Evolutionary conservation across 1,140 invertebrate genomes (phyloP).

Genomic region (Lepidotrigona ventralis): DNA sequence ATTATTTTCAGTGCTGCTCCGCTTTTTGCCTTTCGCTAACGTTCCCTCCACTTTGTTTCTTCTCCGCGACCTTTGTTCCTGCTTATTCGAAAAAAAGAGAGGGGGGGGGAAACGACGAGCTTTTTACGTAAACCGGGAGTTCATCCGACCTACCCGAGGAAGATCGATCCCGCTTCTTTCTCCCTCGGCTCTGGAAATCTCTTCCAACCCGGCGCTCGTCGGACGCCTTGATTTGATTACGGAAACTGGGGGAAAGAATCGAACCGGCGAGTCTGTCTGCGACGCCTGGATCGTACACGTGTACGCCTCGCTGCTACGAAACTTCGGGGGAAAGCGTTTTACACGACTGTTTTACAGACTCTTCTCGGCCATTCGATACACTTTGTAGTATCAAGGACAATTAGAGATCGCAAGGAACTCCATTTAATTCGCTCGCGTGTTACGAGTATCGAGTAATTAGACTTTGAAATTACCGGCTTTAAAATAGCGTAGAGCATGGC

Average conservation of each 20-base stretch:
- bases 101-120: not conserved
- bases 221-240: constrained; percentile 1
- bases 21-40: constrained; percentile 58
- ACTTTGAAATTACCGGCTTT: not conserved
- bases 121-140: not conserved
- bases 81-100: constrained; percentile 13
- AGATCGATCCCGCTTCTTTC: not conserved
- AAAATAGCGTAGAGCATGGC: too few relatives aligned
- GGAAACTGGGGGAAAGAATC: not conserved
- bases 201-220: not conserved
- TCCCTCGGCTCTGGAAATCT: not conserved
- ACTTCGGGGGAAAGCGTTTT: not conserved
- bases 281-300: not conserved
- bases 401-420: not conserved
- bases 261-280: not conserved
- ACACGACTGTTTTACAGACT: not conserved
- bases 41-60: not conserved
- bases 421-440: not conserved
- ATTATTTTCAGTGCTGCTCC: constrained; percentile 61
- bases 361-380: not conserved
- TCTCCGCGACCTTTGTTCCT: constrained; percentile 3
- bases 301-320: not conserved
- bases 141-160: not conserved
- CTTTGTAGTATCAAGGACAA: not conserved
- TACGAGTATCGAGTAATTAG: not conserved